Conservation (phyloP, 2,888 invertebrate species). For the Acanthosepion esculentum region DNA sequence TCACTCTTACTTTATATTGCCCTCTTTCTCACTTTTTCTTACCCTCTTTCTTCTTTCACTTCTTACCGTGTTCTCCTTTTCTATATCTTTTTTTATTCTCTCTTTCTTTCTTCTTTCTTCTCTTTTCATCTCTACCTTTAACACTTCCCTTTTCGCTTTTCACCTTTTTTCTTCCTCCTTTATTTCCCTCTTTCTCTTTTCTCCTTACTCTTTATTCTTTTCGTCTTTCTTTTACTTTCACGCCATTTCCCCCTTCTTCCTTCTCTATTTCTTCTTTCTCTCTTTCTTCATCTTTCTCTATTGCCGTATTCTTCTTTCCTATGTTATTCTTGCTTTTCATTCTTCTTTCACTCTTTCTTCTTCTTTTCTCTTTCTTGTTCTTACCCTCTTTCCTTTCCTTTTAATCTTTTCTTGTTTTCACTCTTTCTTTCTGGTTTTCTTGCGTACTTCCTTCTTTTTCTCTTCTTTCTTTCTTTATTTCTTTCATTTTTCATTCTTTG, state of each 20-base stretch:
- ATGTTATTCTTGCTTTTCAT: fast-evolving
- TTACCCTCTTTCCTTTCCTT: neutral
- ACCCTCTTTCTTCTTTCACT: neutral
- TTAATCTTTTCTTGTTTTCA: neutral
- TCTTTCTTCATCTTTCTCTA: neutral
- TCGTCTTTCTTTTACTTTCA: neutral
- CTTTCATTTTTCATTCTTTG: neutral
- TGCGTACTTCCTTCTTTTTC: neutral
- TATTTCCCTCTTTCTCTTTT: no score
- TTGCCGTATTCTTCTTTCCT: neutral
- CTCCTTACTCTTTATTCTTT: neutral
- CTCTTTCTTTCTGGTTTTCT: neutral
- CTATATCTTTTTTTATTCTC: neutral
- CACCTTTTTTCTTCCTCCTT: no score
- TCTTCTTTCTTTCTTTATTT: no score
- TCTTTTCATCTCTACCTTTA: neutral
- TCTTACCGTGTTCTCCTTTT: neutral
- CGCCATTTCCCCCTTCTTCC: no score
- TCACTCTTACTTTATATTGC: no score
- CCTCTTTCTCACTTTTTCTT: no score
- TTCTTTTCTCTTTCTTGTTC: no score
- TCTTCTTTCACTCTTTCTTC: neutral
- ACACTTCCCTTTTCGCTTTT: neutral
- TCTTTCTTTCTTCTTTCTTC: neutral
- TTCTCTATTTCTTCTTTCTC: neutral